phyloP scores from a whole-genome alignment of 2,888 invertebrate genomes.

The Molanna angustata region DNA sequence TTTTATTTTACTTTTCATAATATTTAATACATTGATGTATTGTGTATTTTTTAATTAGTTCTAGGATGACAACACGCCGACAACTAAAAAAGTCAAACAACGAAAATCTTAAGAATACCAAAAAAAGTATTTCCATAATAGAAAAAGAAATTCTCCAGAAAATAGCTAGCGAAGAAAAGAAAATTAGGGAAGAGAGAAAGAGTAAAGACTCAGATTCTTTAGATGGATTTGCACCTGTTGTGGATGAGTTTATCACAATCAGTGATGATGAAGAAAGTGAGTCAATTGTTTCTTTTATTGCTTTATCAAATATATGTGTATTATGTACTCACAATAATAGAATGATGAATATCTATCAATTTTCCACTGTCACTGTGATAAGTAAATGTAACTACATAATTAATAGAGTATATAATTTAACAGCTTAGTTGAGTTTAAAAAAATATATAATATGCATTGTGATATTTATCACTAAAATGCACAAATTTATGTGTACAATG shows the following conservation, averaged over 20 bases:
- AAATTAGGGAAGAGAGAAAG: conserved; percentile 17
- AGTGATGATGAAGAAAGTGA: conserved; percentile 62
- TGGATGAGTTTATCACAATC: conserved; percentile 56
- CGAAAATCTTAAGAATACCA: neutral
- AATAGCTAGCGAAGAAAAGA: conserved; percentile 31
- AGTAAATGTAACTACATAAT: too few species aligned
- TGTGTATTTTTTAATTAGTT: too few species aligned
- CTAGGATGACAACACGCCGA: neutral
- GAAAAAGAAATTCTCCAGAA: neutral
- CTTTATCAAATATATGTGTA: too few species aligned
- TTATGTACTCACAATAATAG: too few species aligned
- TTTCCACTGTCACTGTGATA: too few species aligned
- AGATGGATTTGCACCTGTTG: conserved; percentile 32
- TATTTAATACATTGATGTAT: too few species aligned
- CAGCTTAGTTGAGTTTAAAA: too few species aligned
- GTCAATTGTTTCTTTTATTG: neutral
- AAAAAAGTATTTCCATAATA: neutral
- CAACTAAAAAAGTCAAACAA: neutral
- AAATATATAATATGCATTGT: too few species aligned
- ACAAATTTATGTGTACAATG: neutral
- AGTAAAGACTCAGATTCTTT: conserved; percentile 6
- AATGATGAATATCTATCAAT: too few species aligned
- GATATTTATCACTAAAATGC: too few species aligned
- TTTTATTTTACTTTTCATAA: too few species aligned
- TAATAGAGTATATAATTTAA: too few species aligned